Conservation (phyloP, 30 jellyfish, hydroid and myxozoan genomes). For the Phacellophora camtschatica region DNA sequence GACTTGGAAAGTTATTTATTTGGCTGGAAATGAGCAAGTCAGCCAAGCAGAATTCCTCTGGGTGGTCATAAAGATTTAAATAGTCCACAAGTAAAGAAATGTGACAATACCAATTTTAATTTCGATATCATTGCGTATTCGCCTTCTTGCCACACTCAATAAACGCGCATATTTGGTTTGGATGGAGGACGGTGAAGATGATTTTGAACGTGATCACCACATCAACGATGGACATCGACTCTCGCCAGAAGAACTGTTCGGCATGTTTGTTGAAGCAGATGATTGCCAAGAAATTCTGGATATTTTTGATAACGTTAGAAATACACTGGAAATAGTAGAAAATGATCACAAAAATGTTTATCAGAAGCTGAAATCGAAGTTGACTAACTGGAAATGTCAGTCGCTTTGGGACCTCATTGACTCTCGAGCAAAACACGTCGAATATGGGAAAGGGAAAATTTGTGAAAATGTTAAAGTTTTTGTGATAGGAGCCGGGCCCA, state of each 20-base stretch:
- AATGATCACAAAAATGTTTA: conserved; percentile 52
- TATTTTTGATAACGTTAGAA: conserved; percentile 28
- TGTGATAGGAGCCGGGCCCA: conserved; percentile 92
- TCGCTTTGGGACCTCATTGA: conserved; percentile 90
- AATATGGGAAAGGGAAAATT: conserved; percentile 75
- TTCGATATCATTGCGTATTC: not conserved
- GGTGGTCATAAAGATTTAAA: not conserved
- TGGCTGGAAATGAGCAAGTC: not conserved
- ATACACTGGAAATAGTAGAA: conserved; percentile 23
- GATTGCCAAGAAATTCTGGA: conserved; percentile 64
- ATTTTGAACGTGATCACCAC: not conserved
- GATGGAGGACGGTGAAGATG: conserved; percentile 6
- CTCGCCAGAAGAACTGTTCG: conserved; percentile 77
- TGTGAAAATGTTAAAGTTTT: conserved; percentile 64
- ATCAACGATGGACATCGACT: not conserved
- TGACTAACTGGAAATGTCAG: conserved; percentile 93
- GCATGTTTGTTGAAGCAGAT: conserved; percentile 64
- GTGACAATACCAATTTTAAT: not conserved
- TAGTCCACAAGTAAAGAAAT: not conserved
- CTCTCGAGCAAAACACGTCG: conserved; percentile 73
- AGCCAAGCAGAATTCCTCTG: conserved; percentile 19
- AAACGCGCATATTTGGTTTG: not conserved
- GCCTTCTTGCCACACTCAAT: not conserved
- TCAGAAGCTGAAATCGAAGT: conserved; percentile 49
- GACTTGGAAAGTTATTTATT: not conserved